These are phyloP conservation scores for Meteorus sp. DNA, from an alignment of 1,140 invertebrate species.

Conservation along the genomic window DNA sequence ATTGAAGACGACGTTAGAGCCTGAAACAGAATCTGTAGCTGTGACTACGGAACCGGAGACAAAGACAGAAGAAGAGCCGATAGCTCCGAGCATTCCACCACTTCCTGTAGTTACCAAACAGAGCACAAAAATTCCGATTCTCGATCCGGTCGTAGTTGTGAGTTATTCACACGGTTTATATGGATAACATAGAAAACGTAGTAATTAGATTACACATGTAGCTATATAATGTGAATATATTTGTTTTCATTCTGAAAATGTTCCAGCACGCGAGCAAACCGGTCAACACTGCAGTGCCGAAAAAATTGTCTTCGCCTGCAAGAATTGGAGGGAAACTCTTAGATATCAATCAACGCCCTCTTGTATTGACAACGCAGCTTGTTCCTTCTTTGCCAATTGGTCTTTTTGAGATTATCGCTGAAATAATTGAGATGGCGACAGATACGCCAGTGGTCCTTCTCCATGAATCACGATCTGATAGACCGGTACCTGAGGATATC, in stretches of 20 bases:
- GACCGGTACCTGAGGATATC: conserved; percentile 56
- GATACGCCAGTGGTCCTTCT: conserved; percentile 52
- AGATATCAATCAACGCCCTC: conserved; percentile 30
- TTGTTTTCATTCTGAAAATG: not conserved
- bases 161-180: not conserved
- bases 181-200: no score
- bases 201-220: no score
- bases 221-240: not conserved
- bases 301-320: not conserved
- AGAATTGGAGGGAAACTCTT: conserved; percentile 18
- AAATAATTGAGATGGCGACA: conserved; percentile 56
- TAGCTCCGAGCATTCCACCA: not conserved
- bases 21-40: not conserved
- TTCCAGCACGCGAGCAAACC: conserved; percentile 10
- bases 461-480: conserved; percentile 56
- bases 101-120: not conserved
- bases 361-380: conserved; percentile 60
- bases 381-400: conserved; percentile 60
- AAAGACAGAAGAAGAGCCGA: not conserved
- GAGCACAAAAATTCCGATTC: conserved; percentile 30
- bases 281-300: conserved; percentile 30
- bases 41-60: not conserved
- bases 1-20: not conserved
- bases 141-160: conserved; percentile 17
- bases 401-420: conserved; percentile 57